Evolutionary conservation across 1,140 invertebrate species (phyloP), one percentile per base, ranked within the genome.

Genomic region (Araneus ventricosus): DNA sequence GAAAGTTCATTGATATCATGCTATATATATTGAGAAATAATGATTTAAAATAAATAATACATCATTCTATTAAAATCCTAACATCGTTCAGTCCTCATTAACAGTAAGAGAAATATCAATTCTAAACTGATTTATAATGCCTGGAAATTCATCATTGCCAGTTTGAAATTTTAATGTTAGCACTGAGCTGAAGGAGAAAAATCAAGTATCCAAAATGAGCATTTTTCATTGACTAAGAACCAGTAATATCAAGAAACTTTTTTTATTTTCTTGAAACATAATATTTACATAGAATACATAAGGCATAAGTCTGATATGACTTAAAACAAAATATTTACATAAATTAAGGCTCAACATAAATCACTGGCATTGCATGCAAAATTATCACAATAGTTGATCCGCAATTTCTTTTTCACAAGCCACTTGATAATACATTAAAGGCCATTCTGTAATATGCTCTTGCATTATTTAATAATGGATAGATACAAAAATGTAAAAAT

Each of bases 321-420:
- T 84, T 61, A 61, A 61, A 61, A 82, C 80, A 82, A 87, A 87
- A 87, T 87, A 87, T 87, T 61, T 87, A 87, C 85, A 87, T 87
- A 61, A 61, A 87, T 87, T 90, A 90, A 90, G 88, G 88, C 88
- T 90, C 30, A 90, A 87, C 70, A 90, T 34, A 90, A 90, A 80
- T 37, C 27, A 79, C 63, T 88, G 67, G 45, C 52, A 80, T 57
- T 90, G 67, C 45, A 80, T 57, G 39, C 45, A 79, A 90, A 90
- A 90, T 80, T 52, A 90, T 90, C 88, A 90, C 88, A 90, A 90
- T 52, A 67, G 27, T 88, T 80, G 37, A 39, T 59, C 37, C 75
- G 57, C 41, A 34, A 57, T 75, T 17, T 45, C 30, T 59, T 79
- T 7, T 41, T 52, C 59, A n/a, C 27, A 45, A 75, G 87, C 37